phyloP scores from a whole-genome alignment of 2,888 invertebrate species.

The Linyphia triangularis region DNA sequence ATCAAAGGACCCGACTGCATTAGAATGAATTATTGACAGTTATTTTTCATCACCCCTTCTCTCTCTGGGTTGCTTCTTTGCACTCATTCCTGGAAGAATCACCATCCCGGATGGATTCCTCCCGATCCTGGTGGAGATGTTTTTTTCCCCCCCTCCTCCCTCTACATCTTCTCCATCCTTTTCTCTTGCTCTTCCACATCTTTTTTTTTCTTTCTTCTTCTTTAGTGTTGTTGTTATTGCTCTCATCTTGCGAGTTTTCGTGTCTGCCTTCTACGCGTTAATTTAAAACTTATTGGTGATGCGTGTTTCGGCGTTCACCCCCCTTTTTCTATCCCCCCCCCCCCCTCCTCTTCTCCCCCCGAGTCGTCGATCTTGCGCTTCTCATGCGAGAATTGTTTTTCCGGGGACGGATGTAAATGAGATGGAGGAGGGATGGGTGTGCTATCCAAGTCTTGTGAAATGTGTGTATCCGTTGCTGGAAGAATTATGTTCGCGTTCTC shows the following conservation, averaged over 20 bases:
- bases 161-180: background rate
- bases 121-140: slow-evolving; percentile 22
- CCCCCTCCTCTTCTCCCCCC: slow-evolving; percentile 7
- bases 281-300: slow-evolving; percentile 70
- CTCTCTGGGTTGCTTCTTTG: slow-evolving; percentile 56
- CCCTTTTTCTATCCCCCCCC: background rate
- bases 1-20: slow-evolving; percentile 74
- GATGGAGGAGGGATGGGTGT: background rate
- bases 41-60: slow-evolving; percentile 71
- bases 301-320: slow-evolving; percentile 46
- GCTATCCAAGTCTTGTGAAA: too few relatives aligned
- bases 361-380: background rate
- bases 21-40: slow-evolving; percentile 75
- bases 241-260: slow-evolving; percentile 20
- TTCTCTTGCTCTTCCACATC: background rate
- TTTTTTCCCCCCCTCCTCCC: background rate
- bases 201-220: background rate
- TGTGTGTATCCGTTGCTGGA: too few relatives aligned
- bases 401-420: slow-evolving; percentile 60
- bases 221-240: background rate
- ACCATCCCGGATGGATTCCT: slow-evolving; percentile 34
- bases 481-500: too few relatives aligned
- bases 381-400: slow-evolving; percentile 48
- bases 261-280: slow-evolving; percentile 68
- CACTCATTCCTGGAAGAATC: slow-evolving; percentile 55